phyloP scores from a whole-genome alignment of 2,797 vertebrate genomes.

The Clamator glandarius region DNA sequence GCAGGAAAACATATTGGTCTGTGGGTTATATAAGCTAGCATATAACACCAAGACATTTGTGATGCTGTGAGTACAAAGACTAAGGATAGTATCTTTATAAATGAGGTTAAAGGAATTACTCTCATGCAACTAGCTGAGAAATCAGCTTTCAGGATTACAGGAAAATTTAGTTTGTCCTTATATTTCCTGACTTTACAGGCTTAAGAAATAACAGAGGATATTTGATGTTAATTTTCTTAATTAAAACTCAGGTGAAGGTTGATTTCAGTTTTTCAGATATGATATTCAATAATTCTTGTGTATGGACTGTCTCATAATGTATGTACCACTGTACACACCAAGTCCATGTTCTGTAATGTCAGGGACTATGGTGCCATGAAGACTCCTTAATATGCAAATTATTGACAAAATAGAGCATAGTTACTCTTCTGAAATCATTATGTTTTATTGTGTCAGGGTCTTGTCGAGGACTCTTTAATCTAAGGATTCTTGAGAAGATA shows the following conservation, averaged over 20 bases:
- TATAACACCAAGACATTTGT: conserved; percentile 62
- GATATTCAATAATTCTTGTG: not conserved
- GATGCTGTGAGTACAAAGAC: conserved; percentile 11
- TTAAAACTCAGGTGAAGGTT: not conserved
- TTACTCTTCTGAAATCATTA: conserved; percentile 71
- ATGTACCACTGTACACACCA: not conserved
- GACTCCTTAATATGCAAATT: conserved; percentile 72
- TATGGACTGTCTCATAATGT: not conserved
- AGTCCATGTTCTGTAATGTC: conserved; percentile 18
- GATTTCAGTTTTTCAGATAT: not conserved
- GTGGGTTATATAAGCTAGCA: conserved; percentile 58
- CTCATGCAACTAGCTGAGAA: not conserved
- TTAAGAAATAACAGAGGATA: not conserved
- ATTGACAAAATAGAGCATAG: conserved; percentile 71
- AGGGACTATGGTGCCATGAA: conserved; percentile 43
- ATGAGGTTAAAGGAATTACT: conserved; percentile 37
- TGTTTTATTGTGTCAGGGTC: conserved; percentile 75
- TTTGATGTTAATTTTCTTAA: not conserved
- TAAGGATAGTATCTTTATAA: conserved; percentile 52
- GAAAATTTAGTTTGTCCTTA: not conserved
- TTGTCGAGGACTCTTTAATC: conserved; percentile 76
- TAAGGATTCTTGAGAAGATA: conserved; percentile 74
- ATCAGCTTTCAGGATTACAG: not conserved
- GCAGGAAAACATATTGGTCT: conserved; percentile 51
- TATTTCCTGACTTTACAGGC: not conserved